Evolutionary conservation across 2,113 vertebrate species (phyloP), one percentile per base, ranked within the genome.

Genomic region (Deroptyus accipitrinus): DNA sequence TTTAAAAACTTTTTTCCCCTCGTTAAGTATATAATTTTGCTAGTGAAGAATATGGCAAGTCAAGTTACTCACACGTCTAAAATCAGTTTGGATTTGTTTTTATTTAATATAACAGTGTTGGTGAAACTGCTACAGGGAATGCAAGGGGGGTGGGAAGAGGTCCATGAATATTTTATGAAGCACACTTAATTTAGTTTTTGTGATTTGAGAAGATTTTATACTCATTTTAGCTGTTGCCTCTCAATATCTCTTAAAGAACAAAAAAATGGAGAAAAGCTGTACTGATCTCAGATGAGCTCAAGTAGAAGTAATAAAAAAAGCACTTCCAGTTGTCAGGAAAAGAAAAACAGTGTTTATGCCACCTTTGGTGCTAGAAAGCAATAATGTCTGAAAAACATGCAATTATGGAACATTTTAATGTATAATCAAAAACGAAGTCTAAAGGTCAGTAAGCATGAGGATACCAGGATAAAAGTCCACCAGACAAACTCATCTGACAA

Each of bases 401-500:
- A 74, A 76, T 95, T 88, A 91, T 31, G 79, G 86, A 96, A 96
- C 39, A 91, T 83, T 96, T 92, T 77, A 46, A 84, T 83, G 46
- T 84, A 59, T 27, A 75, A 44, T 70, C 72, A 88, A 83, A 96
- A 68, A 79, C 17, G 7, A 74, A 86, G 41, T 33, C 30, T 90
- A 63, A 63, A 54, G 22, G 24, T 48, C 2, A 0, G 30, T 69
- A 49, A 51, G 28, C 30, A 46, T n/a, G 23, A 70, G 8, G 23
- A 10, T 33, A 63, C 8, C 2, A 33, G 41, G 7, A 54, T 51
- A 39, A 10, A 44, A 77, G 35, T 39, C 33, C 35, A 35, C 31
- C 52, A 61, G 25, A 42, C 11, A 27, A 86, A 41, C 46, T 72
- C 46, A 72, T 68, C 52, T 77, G 35, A 49, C 23, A 52, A 69